Evolutionary conservation across 2,113 vertebrate genomes (phyloP), one percentile per base, ranked within the genome.

Genomic region (Panthera tigris): DNA sequence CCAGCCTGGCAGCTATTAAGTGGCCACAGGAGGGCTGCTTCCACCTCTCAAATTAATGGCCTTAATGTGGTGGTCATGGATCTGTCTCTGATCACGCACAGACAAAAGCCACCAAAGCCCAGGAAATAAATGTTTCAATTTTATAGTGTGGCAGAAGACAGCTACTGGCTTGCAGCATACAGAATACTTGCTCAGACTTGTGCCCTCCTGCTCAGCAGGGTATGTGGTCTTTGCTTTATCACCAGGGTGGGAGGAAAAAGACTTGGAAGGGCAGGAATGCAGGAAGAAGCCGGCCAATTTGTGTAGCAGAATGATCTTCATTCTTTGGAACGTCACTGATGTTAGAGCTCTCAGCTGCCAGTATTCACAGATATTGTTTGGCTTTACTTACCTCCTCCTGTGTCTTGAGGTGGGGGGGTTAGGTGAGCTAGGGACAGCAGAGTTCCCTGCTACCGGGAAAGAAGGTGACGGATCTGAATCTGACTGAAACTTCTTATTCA

Each of bases 181-280:
- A n/a, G 65, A 61, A 52, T 19, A 16, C 21, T 57, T 73, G 27
- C 33, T 81, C 65, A 5, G 66, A 9, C 25, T 9, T 78, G 29
- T 91, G 55, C 74, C 73, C 19, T 76, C 29, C 15, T 33, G 4
- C 36, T 68, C 50, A 93, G 71, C 41, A 33, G 63, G 18, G 3
- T 50, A 12, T 57, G 1, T 82, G 50, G 39, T 63, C 55, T 96
- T 92, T 68, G 61, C 92, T 74, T 93, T 57, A 68, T 74, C 48
- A 57, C 10, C 18, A 68, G 36, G 5, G n/a, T 36, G 96, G 52
- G 25, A 83, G 76, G 61, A 84, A 83, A 80, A 71, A 85, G 50
- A 61, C 71, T 74, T 90, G 73, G 52, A 92, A 98, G 84, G 84
- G 36, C 76, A 82, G 61, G 61, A 48, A 29, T 36, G 29, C 91